Conservation (phyloP, 2,888 invertebrate genomes). For the Selenia dentaria region DNA sequence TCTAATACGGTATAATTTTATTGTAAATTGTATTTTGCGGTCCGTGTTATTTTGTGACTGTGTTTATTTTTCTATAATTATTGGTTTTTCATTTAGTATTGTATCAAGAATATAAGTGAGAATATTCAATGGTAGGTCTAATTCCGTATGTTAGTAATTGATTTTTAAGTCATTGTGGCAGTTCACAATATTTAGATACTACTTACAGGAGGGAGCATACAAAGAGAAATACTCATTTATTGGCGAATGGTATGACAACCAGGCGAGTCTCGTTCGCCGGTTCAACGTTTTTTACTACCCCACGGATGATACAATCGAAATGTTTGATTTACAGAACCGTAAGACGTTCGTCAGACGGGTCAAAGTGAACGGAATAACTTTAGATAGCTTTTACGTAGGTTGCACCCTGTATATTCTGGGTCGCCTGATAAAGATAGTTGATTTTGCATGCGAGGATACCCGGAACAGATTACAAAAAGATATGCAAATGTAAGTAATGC, state of each 20-base stretch:
- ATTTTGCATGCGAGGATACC: constrained; percentile 89
- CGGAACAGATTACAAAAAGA: constrained; percentile 85
- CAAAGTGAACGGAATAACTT: constrained; percentile 86
- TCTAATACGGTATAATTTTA: too few species aligned
- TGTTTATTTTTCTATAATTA: too few species aligned
- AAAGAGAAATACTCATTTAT: constrained; percentile 86
- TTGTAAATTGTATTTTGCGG: too few species aligned
- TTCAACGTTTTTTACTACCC: constrained; percentile 92
- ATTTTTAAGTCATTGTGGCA: too few species aligned
- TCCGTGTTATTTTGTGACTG: too few species aligned
- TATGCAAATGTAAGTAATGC: constrained; percentile 85
- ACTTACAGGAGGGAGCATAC: constrained; percentile 78
- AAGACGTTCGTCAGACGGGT: constrained; percentile 88
- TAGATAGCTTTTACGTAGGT: constrained; percentile 90
- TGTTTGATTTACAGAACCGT: constrained; percentile 88
- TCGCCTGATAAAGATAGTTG: constrained; percentile 88
- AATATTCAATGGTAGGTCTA: too few species aligned
- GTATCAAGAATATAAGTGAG: too few species aligned
- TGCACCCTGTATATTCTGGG: constrained; percentile 90
- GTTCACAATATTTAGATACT: too few species aligned
- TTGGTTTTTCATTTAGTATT: too few species aligned
- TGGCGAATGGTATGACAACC: constrained; percentile 95
- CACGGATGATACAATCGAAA: constrained; percentile 91
- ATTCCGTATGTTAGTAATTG: too few species aligned
- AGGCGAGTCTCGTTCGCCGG: constrained; percentile 88